Evolutionary conservation across 2,113 vertebrate genomes (phyloP), one percentile per base, ranked within the genome.

Genomic region (Sporophila hypoxantha): DNA sequence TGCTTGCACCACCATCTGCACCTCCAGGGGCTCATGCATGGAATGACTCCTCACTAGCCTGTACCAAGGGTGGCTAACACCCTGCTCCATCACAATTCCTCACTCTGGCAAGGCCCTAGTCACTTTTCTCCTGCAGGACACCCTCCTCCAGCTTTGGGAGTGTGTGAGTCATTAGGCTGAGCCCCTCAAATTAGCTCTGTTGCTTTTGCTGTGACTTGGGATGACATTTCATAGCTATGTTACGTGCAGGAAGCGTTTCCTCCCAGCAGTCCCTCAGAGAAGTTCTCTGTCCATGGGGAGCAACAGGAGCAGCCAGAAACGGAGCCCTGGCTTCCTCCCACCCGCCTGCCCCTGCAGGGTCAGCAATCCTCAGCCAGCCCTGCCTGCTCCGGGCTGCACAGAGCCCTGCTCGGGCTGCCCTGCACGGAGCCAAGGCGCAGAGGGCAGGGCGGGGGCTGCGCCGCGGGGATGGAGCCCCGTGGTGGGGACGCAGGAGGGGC

Each of bases 401-500:
- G 39, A 52, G 11, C n/a, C n/a, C 34, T 23, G 42, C 42, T 34
- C 0, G 36, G 0, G 59, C 53, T 25, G 25, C 56, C 22, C 61
- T 17, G n/a, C 52, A 49, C n/a, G 47, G n/a, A 87, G 79, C 71
- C 85, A 53, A 88, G 71, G 87, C 26, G 78, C 70, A 2, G 87
- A 76, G 82, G 66, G 32, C 59, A 8, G 71, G 73, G 37, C 26
- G 5, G 0, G 42, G 27, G 6, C 23, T 14, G 79, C 82, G n/a
- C 65, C 4, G 0, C 0, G 0, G 69, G 49, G n/a, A 9, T 0
- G 2, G 55, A 57, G 59, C 29, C 4, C 20, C 4, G 2, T 18
- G 50, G 30, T 10, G 8, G 34, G 75, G 32, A 41, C 61, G 14
- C 7, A 6, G 27, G 32, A 70, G 57, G 62, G 69, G 17, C 37